A percentile compares a stretch with the other conserved stretches of the same genome.
phyloP scores from a whole-genome alignment of 2,113 vertebrate species.

The Tachysurus vachellii region DNA sequence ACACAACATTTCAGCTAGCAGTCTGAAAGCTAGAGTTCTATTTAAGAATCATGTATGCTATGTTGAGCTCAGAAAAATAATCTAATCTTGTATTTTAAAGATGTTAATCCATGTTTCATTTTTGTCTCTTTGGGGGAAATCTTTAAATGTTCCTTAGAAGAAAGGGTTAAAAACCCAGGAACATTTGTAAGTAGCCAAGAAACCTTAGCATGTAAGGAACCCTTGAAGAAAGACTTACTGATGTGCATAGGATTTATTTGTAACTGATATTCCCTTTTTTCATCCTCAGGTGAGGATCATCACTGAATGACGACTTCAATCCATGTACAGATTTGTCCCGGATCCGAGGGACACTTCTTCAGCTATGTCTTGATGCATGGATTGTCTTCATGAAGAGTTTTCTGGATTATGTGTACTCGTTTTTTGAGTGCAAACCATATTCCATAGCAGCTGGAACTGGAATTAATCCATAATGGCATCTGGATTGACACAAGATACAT shows the following conservation, averaged over 20 bases:
- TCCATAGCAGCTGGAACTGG: not conserved
- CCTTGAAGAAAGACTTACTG: not conserved
- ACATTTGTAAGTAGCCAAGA: not conserved
- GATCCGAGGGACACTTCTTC: conserved; percentile 15
- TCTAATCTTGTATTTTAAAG: not conserved
- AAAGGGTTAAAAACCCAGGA: not conserved
- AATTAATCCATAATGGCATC: not conserved
- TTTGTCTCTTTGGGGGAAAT: not conserved
- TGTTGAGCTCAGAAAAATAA: not conserved
- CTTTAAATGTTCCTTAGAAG: not conserved
- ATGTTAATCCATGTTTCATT: not conserved
- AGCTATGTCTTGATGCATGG: conserved; percentile 6
- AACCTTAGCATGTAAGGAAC: not conserved
- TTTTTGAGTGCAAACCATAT: not conserved
- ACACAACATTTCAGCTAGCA: not conserved
- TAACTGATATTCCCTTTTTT: conserved; percentile 24
- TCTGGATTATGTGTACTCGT: not conserved
- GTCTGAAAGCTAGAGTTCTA: not conserved
- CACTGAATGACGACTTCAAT: conserved; percentile 1
- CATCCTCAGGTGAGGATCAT: conserved; percentile 25
- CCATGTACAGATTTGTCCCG: not conserved
- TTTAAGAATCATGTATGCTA: not conserved
- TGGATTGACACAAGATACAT: conserved; percentile 1
- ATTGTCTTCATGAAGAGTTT: conserved; percentile 17
- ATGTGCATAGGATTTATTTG: not conserved